Evolutionary conservation across 1,140 invertebrate genomes (phyloP).

Genomic region (Zelostemma sp.): DNA sequence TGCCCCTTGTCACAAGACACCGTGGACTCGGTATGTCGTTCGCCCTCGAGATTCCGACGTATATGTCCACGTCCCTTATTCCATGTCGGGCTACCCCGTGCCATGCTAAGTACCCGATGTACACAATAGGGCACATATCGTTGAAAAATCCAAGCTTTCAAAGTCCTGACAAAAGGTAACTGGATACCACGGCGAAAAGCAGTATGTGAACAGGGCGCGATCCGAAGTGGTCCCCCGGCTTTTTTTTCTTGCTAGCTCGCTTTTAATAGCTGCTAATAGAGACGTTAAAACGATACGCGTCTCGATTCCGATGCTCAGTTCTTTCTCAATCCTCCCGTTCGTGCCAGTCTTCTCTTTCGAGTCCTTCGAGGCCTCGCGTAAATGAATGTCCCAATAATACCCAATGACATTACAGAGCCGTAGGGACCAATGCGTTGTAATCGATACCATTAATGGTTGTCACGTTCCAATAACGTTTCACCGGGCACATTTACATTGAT

Average conservation of each 20-base stretch:
- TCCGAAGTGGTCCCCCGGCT: constrained; percentile 44
- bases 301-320: constrained; percentile 63
- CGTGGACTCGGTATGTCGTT: constrained; percentile 22
- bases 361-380: constrained; percentile 14
- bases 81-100: constrained; percentile 51
- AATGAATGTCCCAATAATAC: neutral
- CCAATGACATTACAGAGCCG: constrained; percentile 41
- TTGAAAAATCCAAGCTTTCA: constrained; percentile 65
- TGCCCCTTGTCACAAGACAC: constrained; percentile 60
- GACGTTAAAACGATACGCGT: constrained; percentile 69
- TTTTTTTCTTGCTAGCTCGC: constrained; percentile 49
- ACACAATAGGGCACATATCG: constrained; percentile 65
- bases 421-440: constrained; percentile 36
- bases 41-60: constrained; percentile 34
- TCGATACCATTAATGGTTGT: constrained; percentile 49
- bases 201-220: constrained; percentile 62
- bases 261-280: constrained; percentile 70
- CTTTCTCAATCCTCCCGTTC: constrained; percentile 44
- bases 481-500: neutral
- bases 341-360: constrained; percentile 23
- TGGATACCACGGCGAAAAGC: constrained; percentile 59
- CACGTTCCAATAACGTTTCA: constrained; percentile 32
- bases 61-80: constrained; percentile 26
- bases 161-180: constrained; percentile 66
- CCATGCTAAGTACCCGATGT: constrained; percentile 63